These are phyloP conservation scores for Corythornis vintsioides DNA, from an alignment of 2,113 vertebrate genomes.

Conservation along the genomic window DNA sequence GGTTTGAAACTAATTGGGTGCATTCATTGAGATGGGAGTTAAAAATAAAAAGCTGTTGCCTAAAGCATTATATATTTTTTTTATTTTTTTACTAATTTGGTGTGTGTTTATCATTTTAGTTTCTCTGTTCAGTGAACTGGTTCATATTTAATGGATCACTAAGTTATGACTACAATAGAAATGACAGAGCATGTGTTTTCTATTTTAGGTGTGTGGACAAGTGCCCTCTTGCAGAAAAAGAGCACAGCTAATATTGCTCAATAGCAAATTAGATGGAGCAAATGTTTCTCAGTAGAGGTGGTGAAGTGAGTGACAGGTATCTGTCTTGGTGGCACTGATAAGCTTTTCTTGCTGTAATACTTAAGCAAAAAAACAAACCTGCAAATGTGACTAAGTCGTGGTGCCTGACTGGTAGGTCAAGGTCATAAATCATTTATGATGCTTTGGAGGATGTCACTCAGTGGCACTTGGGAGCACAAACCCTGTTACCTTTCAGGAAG, in stretches of 20 bases:
- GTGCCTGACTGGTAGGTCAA: not conserved
- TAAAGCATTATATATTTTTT: not conserved
- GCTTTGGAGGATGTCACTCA: not conserved
- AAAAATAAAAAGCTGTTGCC: slow-evolving; percentile 15
- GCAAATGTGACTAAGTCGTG: not conserved
- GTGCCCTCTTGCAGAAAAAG: not conserved
- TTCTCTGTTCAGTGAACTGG: slow-evolving; percentile 25
- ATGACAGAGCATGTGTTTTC: not conserved
- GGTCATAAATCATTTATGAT: not conserved
- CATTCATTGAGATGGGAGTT: not conserved
- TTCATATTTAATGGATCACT: slow-evolving; percentile 22
- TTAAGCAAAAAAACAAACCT: not conserved
- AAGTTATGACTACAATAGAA: not conserved
- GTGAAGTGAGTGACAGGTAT: not conserved
- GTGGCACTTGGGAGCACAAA: not conserved
- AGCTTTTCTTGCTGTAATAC: not conserved
- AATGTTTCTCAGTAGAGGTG: not conserved
- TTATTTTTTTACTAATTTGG: not conserved
- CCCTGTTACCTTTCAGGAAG: not conserved
- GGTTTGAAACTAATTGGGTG: not conserved
- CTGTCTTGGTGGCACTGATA: not conserved
- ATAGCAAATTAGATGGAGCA: not conserved
- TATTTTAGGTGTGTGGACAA: not conserved
- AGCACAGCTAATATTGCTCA: not conserved
- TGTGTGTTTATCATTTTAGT: not conserved